Conservation (phyloP, 2,888 invertebrate species). For the Stramonita haemastoma region DNA sequence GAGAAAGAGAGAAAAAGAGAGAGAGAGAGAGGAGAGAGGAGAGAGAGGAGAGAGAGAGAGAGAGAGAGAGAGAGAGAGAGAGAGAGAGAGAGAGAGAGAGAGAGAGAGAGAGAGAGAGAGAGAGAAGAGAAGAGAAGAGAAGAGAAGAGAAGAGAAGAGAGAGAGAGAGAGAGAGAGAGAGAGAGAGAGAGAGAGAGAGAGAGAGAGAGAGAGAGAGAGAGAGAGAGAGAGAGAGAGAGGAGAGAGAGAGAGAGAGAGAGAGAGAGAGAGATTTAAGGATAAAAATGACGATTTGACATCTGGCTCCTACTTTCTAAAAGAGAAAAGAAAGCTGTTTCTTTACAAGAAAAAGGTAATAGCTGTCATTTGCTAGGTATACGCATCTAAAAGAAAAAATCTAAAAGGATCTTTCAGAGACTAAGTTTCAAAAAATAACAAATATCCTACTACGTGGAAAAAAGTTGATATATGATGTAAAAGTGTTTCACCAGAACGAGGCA, state of each 20-base stretch:
- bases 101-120: too few species aligned
- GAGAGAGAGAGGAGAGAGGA: not conserved
- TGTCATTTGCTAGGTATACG: not conserved
- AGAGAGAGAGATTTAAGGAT: not conserved
- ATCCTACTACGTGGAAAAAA: too few species aligned
- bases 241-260: not conserved
- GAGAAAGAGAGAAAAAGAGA: not conserved
- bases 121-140: too few species aligned
- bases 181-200: too few species aligned
- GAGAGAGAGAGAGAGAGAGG: too few species aligned
- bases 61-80: too few species aligned
- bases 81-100: too few species aligned
- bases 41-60: not conserved
- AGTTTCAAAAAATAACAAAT: too few species aligned
- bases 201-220: too few species aligned
- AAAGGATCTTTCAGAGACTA: not conserved
- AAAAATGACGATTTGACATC: not conserved
- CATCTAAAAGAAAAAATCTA: not conserved
- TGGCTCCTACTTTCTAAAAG: not conserved
- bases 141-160: too few species aligned
- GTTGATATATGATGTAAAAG: not conserved
- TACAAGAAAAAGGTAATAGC: not conserved
- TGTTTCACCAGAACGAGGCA: not conserved
- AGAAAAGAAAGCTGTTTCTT: not conserved
- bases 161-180: too few species aligned